Base-by-base conservation (phyloP, 2,797 vertebrate species). In the Sternarchorhynchus goeldii region DNA sequence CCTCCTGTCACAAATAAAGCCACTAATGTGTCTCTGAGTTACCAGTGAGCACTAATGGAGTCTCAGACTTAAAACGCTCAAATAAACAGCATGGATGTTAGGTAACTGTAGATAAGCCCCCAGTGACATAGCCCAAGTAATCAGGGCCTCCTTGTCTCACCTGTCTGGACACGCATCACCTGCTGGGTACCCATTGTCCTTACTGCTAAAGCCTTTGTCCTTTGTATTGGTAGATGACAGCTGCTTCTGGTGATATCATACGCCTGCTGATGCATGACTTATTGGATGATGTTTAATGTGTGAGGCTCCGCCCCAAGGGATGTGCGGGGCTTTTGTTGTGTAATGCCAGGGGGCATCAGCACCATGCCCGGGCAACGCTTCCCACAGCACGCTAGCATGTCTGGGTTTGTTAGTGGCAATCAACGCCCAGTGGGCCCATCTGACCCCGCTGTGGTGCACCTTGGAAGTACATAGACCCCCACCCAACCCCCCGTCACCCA, bases 151-250 rank as follows among this genome's bases (percentile, higher is more conserved):
- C 62, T 74, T 70, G 21, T 5, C 41, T 62, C 12, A 39, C 69
- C 39, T 77, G 64, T 70, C 39, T 75, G 25, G 75, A 83, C 75
- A 72, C 59, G 76, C 70, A 55, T 45, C 41, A 80, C 77, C 77
- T 76, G 71, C 71, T 71, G 77, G 32, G 74, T 29, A 2, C 21
- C 31, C 59, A 64, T 67, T 79, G 34, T 68, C 73, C 18, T 59
- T 14, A 50, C 65, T 36, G 29, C 72, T 81, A 55, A 69, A 34
- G 31, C 62, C 80, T 78, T 85, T 82, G 82, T 82, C 75, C 64
- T 80, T 76, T 80, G 45, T 12, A 14, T 50, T 80, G 63, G 56
- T 50, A 21, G 59, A 20, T 66, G 68, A 79, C 77, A 83, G 79
- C 74, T 80, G 79, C 82, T 82, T 81, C 56, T 67, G 65, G 17